Evolutionary conservation across 2,113 vertebrate species (phyloP).

Genomic region (Perca fluviatilis): DNA sequence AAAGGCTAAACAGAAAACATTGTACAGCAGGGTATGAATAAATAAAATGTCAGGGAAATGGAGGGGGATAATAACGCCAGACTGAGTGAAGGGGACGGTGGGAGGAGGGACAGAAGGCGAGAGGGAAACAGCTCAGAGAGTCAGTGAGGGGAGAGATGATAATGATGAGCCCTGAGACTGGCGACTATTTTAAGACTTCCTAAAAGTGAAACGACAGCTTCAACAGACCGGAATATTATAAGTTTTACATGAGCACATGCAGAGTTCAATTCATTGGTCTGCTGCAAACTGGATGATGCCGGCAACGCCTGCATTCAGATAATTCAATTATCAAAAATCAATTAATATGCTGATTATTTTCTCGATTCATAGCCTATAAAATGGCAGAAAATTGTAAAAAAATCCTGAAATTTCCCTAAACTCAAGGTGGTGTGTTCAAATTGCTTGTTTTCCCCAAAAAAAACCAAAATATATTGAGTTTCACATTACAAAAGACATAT

Average conservation of each 20-base stretch:
- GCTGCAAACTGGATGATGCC: conserved; percentile 1
- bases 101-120: conserved; percentile 8
- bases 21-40: conserved; percentile 38
- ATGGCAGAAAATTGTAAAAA: background rate
- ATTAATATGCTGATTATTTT: background rate
- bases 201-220: conserved; percentile 60
- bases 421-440: background rate
- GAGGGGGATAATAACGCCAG: conserved; percentile 1
- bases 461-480: background rate
- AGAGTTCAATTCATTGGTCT: conserved; percentile 4
- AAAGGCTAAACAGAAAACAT: conserved; percentile 25
- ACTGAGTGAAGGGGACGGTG: background rate
- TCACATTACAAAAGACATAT: background rate
- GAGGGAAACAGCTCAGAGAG: conserved; percentile 30
- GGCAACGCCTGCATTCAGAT: background rate
- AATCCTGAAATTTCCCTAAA: too few relatives aligned
- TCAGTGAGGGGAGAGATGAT: conserved; percentile 59
- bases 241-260: conserved; percentile 31
- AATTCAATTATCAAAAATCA: background rate
- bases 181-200: conserved; percentile 66
- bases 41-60: conserved; percentile 20
- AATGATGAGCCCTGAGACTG: conserved; percentile 72
- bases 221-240: conserved; percentile 37
- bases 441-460: background rate
- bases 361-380: background rate